These are phyloP conservation scores for Drosophila niveifrons DNA, from an alignment of 2,888 invertebrate genomes.

Conservation along the genomic window DNA sequence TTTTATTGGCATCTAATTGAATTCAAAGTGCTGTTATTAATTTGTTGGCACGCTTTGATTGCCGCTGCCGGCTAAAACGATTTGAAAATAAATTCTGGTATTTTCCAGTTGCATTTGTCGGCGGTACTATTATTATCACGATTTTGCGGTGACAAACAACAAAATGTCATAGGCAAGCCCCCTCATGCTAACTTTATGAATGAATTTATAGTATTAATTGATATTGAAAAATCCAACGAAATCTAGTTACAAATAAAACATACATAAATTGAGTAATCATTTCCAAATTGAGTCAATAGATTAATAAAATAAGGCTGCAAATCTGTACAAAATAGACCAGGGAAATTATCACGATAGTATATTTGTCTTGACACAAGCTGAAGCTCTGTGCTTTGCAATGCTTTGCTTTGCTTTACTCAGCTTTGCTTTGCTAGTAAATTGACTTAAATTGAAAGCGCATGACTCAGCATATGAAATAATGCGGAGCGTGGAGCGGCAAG, in stretches of 20 bases:
- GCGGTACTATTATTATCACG: conserved; percentile 46
- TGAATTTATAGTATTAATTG: not conserved
- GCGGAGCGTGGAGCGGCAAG: conserved; percentile 5
- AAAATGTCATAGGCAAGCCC: conserved; percentile 22
- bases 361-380: conserved; percentile 55
- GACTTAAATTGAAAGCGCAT: conserved; percentile 79
- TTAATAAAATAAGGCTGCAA: not conserved
- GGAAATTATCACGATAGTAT: conserved; percentile 46
- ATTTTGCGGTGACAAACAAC: conserved; percentile 15
- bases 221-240: not conserved
- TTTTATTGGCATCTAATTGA: conserved; percentile 82
- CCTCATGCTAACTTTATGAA: conserved; percentile 5
- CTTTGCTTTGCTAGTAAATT: conserved; percentile 63
- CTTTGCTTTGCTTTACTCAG: conserved; percentile 19
- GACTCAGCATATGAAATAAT: conserved; percentile 70
- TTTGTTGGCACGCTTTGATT: conserved; percentile 67
- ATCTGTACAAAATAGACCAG: not conserved
- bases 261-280: not conserved
- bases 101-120: conserved; percentile 71
- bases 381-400: not conserved
- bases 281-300: not conserved
- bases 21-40: conserved; percentile 69
- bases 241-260: not conserved
- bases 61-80: conserved; percentile 40
- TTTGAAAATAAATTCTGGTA: conserved; percentile 62